Base-by-base conservation (phyloP, 1,140 invertebrate genomes). In the Drosophila subpulchrella region DNA sequence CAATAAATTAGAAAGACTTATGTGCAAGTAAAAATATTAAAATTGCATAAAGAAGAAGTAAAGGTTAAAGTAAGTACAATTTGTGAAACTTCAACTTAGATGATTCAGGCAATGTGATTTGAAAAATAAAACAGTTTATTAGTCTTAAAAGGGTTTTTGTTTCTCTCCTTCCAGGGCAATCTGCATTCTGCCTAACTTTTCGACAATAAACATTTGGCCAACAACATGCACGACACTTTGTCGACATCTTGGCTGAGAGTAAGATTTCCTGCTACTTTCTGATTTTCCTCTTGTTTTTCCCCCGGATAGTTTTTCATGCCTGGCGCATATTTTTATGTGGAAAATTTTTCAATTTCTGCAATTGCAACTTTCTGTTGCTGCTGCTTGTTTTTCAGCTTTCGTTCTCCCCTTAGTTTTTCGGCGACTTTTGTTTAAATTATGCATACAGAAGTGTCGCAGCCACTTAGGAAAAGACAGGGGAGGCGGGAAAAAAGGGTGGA, bases 341-440 rank as follows among this genome's bases (percentile, higher is more conserved):
- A 70, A 82, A 66, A 88, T 73, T 88, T 81, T 88, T 86, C 83
- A 86, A 86, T 86, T 82, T 75, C 56, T 67, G 56, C 67, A 75
- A 75, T 71, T 78, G 74, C 74, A 77, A 66, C 44, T 72, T 59
- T 72, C 46, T 59, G 60, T 51, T 67, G 70, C 44, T 46, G 48
- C 54, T 54, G 55, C 51, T 71, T 59, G 68, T 67, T 57, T 58
- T 76, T 66, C 41, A 11, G 53, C 30, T 30, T 12, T 36, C 32
- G 44, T 58, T 54, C 62, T 61, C 46, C 27, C 24, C 38, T 8
- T 20, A 44, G 42, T 56, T 77, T 80, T 66, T 59, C 13, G 50
- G 44, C 59, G 51, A 58, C 74, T 77, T 77, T 68, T 74, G 62
- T 70, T 59, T 76, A 73, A 83, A 78, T 88, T 82, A 88, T 88